Conservation (phyloP, 2,113 vertebrate genomes). For the Anhinga anhinga region DNA sequence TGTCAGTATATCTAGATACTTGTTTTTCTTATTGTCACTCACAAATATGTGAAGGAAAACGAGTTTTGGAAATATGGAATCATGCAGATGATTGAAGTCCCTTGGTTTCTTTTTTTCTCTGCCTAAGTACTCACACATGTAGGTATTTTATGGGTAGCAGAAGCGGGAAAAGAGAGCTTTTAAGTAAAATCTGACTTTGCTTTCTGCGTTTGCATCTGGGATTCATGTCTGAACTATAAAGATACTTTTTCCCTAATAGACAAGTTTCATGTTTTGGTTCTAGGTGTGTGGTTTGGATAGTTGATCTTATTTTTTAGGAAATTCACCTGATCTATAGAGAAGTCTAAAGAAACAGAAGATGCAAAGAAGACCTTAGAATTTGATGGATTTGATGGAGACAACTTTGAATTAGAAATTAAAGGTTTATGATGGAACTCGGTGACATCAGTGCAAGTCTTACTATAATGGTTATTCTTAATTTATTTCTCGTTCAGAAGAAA, state of each 20-base stretch:
- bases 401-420: not conserved
- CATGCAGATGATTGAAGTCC: not conserved
- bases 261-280: not conserved
- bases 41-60: not conserved
- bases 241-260: not conserved
- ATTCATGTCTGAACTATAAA: not conserved
- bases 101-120: not conserved
- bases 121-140: not conserved
- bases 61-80: not conserved
- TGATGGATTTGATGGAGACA: not conserved
- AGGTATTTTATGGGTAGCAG: not conserved
- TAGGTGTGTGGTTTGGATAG: not conserved
- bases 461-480: not conserved
- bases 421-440: not conserved
- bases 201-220: not conserved
- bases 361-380: not conserved
- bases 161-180: not conserved
- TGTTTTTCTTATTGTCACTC: not conserved
- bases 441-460: not conserved
- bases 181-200: not conserved
- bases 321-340: not conserved
- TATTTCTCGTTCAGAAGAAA: constrained; percentile 1
- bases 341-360: not conserved
- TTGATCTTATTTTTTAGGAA: not conserved
- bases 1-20: not conserved